A percentile compares a stretch with the other conserved stretches of the same genome.
Evolutionary conservation across 2,113 vertebrate genomes (phyloP).

Genomic region (Larimichthys polyactis): DNA sequence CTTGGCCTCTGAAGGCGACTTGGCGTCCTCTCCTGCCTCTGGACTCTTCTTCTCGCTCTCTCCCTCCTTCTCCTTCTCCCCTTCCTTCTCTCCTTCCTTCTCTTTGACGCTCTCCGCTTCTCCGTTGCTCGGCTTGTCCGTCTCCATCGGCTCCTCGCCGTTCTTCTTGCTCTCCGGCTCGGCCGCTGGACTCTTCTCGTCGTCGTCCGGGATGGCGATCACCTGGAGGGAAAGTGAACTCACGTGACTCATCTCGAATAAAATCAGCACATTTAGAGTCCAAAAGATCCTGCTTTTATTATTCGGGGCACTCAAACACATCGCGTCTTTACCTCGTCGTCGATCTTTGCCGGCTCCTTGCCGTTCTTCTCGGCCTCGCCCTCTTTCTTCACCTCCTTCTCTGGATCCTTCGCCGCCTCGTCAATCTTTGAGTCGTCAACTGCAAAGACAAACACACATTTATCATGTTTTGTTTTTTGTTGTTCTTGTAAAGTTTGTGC

Average conservation of each 20-base stretch:
- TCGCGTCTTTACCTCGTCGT: slow-evolving; percentile 69
- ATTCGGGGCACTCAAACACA: background rate
- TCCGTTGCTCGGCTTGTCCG: slow-evolving; percentile 87
- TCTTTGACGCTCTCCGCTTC: slow-evolving; percentile 78
- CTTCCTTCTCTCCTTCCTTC: slow-evolving; percentile 62
- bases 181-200: slow-evolving; percentile 73
- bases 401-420: slow-evolving; percentile 49
- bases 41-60: slow-evolving; percentile 65
- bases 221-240: slow-evolving; percentile 65
- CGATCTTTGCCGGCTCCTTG: slow-evolving; percentile 70
- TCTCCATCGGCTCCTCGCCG: slow-evolving; percentile 75
- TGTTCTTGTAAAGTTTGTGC: slow-evolving; percentile 1
- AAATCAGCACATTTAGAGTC: background rate
- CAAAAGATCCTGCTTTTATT: background rate
- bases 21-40: slow-evolving; percentile 62
- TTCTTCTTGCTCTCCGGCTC: slow-evolving; percentile 79
- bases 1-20: slow-evolving; percentile 66
- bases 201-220: slow-evolving; percentile 83
- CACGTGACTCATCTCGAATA: background rate
- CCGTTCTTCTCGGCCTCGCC: slow-evolving; percentile 77
- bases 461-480: background rate
- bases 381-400: slow-evolving; percentile 83
- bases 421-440: slow-evolving; percentile 80
- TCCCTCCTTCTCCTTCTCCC: slow-evolving; percentile 65
- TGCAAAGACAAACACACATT: slow-evolving; percentile 30